phyloP scores from a whole-genome alignment of 2,113 vertebrate genomes.

The Alligator mississippiensis region DNA sequence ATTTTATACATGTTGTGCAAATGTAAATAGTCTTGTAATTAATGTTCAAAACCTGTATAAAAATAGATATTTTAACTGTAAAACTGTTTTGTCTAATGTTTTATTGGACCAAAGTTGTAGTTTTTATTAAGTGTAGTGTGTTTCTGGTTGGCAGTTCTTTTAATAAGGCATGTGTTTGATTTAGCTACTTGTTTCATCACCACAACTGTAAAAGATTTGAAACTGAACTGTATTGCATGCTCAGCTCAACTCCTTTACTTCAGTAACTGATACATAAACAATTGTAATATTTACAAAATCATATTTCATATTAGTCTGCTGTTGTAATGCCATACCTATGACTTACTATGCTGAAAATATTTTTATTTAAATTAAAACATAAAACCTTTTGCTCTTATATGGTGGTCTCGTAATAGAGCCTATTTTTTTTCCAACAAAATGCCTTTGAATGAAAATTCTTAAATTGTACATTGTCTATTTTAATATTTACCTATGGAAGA shows the following conservation, averaged over 20 bases:
- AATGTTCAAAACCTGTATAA: conserved; percentile 94
- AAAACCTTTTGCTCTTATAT: conserved; percentile 82
- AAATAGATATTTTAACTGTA: conserved; percentile 97
- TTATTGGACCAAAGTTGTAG: conserved; percentile 98
- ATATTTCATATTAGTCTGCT: conserved; percentile 78
- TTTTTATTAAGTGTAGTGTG: conserved; percentile 84
- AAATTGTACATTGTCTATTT: conserved; percentile 99
- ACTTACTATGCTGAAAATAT: conserved; percentile 79
- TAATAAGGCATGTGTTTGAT: conserved; percentile 87
- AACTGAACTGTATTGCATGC: conserved; percentile 92
- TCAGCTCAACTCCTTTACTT: conserved; percentile 80
- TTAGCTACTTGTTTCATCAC: conserved; percentile 83
- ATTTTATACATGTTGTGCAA: conserved; percentile 99
- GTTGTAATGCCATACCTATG: conserved; percentile 75
- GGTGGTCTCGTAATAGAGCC: conserved; percentile 90
- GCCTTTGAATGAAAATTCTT: conserved; percentile 98
- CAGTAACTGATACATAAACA: conserved; percentile 78
- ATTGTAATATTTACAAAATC: conserved; percentile 81
- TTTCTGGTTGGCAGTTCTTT: conserved; percentile 82
- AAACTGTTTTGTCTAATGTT: conserved; percentile 92
- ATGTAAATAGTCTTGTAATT: conserved; percentile 99
- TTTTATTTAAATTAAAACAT: conserved; percentile 84
- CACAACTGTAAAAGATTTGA: conserved; percentile 84
- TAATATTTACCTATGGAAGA: conserved; percentile 98
- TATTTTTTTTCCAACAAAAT: conserved; percentile 92